Evolutionary conservation across 2,888 invertebrate species (phyloP), one percentile per base, ranked within the genome.

Genomic region (Lathronympha strigana): DNA sequence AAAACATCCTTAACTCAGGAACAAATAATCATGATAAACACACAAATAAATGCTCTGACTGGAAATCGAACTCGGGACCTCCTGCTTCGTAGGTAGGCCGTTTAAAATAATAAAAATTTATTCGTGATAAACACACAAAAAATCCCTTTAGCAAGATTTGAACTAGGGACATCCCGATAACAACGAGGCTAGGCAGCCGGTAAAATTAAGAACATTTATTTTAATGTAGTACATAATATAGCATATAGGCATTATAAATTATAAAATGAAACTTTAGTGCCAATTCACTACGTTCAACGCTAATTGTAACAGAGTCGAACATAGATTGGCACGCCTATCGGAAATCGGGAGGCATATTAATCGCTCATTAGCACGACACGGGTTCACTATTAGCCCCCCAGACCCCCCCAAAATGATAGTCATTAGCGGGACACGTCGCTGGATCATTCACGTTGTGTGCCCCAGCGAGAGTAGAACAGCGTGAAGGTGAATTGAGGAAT

Each of bases 341-440:
- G 62, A 36, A 62, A 47, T 57, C 43, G 50, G 50, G 57, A 50
- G 33, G 63, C 57, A 63, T 63, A 63, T 63, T 57, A 63, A 63
- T 63, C 50, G 57, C 50, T 63, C 50, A 63, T 57, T 51, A 63
- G 63, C 23, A 43, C 57, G 55, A 63, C 63, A 63, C 43, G 63
- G 57, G 43, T 50, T 58, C 63, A 50, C 57, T 63, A 63, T 63
- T 63, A 63, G 55, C 23, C 63, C 40, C 63, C 57, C 31, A 11
- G 9, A n/a, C 50, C 49, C 54, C 54, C 38, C 63, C 25, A 19
- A n/a, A 43, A 57, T 58, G 57, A 51, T 45, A n/a, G 23, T 57
- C 63, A 63, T 57, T 57, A 63, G 63, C 31, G 47, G 8, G 31
- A 33, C 43, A 58, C 31, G 43, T 51, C 40, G 21, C n/a, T 33